Evolutionary conservation across 2,797 vertebrate genomes (phyloP).

Genomic region (Choloepus didactylus): DNA sequence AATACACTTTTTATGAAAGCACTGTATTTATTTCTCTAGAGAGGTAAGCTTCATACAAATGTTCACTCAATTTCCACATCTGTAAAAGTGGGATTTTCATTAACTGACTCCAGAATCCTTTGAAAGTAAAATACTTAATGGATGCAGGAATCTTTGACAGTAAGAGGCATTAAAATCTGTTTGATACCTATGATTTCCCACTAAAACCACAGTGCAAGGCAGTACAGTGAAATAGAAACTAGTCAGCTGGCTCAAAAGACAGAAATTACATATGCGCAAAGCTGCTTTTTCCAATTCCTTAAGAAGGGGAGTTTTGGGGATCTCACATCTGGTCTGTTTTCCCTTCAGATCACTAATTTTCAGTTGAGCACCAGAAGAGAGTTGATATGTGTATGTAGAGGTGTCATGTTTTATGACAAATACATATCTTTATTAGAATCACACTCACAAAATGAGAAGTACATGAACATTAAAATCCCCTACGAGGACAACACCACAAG

Average conservation of each 20-base stretch:
- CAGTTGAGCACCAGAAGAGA: not conserved
- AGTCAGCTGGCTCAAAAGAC: not conserved
- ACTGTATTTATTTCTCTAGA: not conserved
- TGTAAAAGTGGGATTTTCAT: not conserved
- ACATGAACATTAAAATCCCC: not conserved
- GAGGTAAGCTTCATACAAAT: not conserved
- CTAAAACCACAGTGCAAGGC: not conserved
- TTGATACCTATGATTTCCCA: not conserved
- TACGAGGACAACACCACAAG: not conserved
- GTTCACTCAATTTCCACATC: not conserved
- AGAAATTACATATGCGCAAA: constrained; percentile 49
- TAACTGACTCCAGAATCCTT: not conserved
- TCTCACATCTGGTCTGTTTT: not conserved
- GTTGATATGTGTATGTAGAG: not conserved
- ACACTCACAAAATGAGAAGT: not conserved
- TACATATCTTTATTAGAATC: not conserved
- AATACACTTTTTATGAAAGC: not conserved
- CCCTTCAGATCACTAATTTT: not conserved
- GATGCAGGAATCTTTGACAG: not conserved
- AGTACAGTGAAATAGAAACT: not conserved
- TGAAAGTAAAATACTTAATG: constrained; percentile 24
- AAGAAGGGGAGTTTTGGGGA: not conserved
- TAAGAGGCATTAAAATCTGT: not conserved
- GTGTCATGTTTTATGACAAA: not conserved
- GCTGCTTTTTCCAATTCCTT: not conserved